Evolutionary conservation across 2,888 invertebrate species (phyloP), one percentile per base, ranked within the genome.

Genomic region (Oscheius sp.): DNA sequence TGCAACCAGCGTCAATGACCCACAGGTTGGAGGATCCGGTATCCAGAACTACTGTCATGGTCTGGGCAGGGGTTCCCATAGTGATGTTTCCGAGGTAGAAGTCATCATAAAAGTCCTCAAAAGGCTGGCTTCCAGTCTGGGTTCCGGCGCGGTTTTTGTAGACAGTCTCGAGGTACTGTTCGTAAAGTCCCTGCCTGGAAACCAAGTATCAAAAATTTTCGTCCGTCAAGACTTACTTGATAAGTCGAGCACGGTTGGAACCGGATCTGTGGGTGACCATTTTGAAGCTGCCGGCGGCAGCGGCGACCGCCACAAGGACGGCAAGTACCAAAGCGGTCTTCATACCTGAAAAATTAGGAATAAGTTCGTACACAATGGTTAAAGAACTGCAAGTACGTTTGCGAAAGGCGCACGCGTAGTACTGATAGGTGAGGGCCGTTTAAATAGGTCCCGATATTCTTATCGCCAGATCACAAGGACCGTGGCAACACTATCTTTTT

Each of bases 61-160:
- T 58, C 75, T 85, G 86, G 10, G 79, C 53, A 55, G 83, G 83
- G 33, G 86, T 85, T 80, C 86, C 86, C 66, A 86, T 75, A 71
- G 84, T 82, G 80, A 85, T 84, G 81, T 84, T 82, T 76, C 85
- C 86, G 73, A 86, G 83, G 78, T 86, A 86, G 85, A 86, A 86
- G 79, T 85, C 85, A 73, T 85, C 85, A 63, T 68, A 84, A 73
- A 84, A 86, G 77, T 85, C 85, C 75, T 85, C 59, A 81, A 84
- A 84, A 47, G 84, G 84, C 75, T 84, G 82, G n/a, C 73, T 74
- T 32, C 81, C 84, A 21, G 21, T 21, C 21, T 21, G 21, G 21
- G 21, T 21, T 21, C 21, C 21, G 60, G 75, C n/a, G 21, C 79
- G 76, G 60, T 60, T 42, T n/a, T 71, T 70, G 59, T 75, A 73